Base-by-base conservation (phyloP, 2,113 vertebrate genomes). In the Boleophthalmus pectinirostris region DNA sequence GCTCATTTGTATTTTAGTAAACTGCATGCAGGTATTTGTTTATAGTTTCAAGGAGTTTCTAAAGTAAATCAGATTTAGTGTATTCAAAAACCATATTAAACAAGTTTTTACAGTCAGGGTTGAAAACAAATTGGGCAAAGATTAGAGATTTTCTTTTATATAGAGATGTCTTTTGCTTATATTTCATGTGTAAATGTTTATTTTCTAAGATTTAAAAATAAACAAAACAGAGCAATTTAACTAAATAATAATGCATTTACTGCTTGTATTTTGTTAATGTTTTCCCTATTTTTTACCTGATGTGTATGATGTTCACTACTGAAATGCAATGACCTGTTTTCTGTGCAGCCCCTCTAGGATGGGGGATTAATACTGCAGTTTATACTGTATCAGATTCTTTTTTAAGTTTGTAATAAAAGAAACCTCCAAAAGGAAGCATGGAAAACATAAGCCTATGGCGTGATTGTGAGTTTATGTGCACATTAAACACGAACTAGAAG, bases 361-460 rank as follows among this genome's bases (percentile, higher is more conserved):
- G 86, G 89, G 88, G 89, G 84, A 83, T 92, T 90, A 88, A 87
- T 92, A 89, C 88, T 89, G 90, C 89, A 86, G 87, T 94, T 93
- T 93, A 91, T 93, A 92, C 91, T 92, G 90, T 93, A 90, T 90
- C 78, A 66, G 77, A 90, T 90, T 92, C 86, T 92, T 92, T 93
- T 94, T 93, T 92, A 91, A 89, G 89, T 94, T 93, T 93, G 87
- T 93, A 94, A 93, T 94, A 94, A 93, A 93, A 85, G 69, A 81
- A 85, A 88, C 83, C 89, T 87, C 84, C 86, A 86, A 90, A 89
- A 83, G 82, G 25, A 87, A 85, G 91, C 93, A 93, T 91, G 90
- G 85, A 80, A 90, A 87, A 86, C 73, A 86, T 87, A 25, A 24
- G 33, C 33, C 18, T n/a, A 1, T 64, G 29, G 8, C 33, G 61